phyloP scores from a whole-genome alignment of 2,113 vertebrate species.

The Syngnathoides biaculeatus region DNA sequence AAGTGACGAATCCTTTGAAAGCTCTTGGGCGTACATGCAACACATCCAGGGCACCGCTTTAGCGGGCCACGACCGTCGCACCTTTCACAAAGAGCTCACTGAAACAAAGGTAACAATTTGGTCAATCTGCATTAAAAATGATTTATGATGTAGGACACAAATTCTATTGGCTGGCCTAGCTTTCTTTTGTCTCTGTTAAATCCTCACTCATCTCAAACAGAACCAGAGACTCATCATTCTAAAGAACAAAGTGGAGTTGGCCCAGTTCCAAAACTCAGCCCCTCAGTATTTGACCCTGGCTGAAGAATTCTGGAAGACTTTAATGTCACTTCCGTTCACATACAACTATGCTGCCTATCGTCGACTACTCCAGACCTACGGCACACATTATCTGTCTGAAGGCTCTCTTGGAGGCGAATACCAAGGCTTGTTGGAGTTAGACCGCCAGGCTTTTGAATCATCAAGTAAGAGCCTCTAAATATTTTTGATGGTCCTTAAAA shows the following conservation, averaged over 20 bases:
- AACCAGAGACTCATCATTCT: conserved; percentile 80
- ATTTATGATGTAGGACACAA: no score
- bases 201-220: conserved; percentile 51
- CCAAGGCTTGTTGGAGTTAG: conserved; percentile 78
- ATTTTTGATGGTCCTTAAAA: neutral
- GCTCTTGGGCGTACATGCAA: conserved; percentile 86
- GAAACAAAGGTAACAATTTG: conserved; percentile 45
- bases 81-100: conserved; percentile 63
- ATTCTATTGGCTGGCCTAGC: no score
- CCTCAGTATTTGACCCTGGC: conserved; percentile 82
- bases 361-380: conserved; percentile 78
- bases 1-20: conserved; percentile 85
- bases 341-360: conserved; percentile 82
- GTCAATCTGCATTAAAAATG: no score
- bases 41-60: conserved; percentile 39
- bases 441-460: conserved; percentile 64
- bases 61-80: conserved; percentile 57
- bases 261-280: conserved; percentile 88
- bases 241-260: conserved; percentile 87
- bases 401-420: conserved; percentile 89
- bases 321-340: conserved; percentile 77
- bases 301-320: conserved; percentile 86
- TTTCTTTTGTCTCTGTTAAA: neutral
- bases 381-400: conserved; percentile 88
- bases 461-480: conserved; percentile 66